Evolutionary conservation across 2,888 invertebrate species (phyloP).

Genomic region (Tenthredo mesomela): DNA sequence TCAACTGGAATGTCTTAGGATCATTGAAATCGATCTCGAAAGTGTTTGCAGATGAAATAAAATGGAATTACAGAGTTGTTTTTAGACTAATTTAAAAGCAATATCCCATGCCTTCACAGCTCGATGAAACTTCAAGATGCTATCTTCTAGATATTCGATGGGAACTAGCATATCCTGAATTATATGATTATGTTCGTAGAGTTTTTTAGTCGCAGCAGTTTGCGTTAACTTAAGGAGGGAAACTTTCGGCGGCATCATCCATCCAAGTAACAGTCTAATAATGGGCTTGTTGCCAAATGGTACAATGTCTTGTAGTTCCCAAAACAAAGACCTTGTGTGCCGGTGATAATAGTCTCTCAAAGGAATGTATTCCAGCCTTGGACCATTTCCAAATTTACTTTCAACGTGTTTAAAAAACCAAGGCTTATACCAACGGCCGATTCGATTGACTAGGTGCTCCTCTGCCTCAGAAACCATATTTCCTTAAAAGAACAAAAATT

Average conservation of each 20-base stretch:
- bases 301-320: constrained; percentile 92
- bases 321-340: constrained; percentile 89
- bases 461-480: constrained; percentile 57
- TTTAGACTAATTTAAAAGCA: constrained; percentile 12
- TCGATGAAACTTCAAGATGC: constrained; percentile 84
- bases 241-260: constrained; percentile 92
- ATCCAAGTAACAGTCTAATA: constrained; percentile 88
- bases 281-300: constrained; percentile 89
- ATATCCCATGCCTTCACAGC: constrained; percentile 80
- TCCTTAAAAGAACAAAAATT: constrained; percentile 55
- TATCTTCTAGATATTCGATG: constrained; percentile 80
- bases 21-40: neutral
- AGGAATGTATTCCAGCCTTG: constrained; percentile 86
- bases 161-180: constrained; percentile 92
- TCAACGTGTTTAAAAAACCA: constrained; percentile 92
- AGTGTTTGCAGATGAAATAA: neutral
- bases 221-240: constrained; percentile 89
- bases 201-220: constrained; percentile 83
- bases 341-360: constrained; percentile 91
- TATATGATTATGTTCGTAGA: constrained; percentile 89
- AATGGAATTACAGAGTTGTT: neutral
- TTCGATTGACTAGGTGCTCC: constrained; percentile 82
- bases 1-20: neutral
- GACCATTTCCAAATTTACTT: constrained; percentile 76
- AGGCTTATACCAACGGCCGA: constrained; percentile 89